Conservation (phyloP, 37 sponge, comb jelly and placozoan species). For the Beroe forskalii region DNA sequence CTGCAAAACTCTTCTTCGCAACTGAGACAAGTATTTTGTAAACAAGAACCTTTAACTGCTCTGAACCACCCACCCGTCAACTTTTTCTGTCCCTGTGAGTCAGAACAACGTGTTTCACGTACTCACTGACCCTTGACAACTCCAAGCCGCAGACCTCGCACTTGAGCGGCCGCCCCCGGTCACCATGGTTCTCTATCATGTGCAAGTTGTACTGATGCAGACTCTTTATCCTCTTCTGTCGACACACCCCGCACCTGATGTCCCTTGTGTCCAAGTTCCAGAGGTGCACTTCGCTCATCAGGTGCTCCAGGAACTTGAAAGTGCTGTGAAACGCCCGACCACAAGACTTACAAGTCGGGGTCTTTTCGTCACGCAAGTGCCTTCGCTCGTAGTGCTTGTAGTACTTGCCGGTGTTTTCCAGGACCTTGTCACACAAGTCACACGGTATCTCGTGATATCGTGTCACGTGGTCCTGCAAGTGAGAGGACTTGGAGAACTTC, state of each 20-base stretch:
- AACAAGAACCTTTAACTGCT: too few species aligned
- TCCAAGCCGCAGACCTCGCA: not conserved
- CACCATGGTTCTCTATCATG: not conserved
- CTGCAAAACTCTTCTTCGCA: too few species aligned
- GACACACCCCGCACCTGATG: not conserved
- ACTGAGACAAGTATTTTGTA: too few species aligned
- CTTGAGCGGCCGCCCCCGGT: not conserved
- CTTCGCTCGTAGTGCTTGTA: not conserved
- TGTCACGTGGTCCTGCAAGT: not conserved
- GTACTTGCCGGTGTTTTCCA: not conserved
- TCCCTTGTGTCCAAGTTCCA: not conserved
- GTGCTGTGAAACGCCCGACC: not conserved
- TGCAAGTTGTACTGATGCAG: not conserved
- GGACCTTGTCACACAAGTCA: not conserved
- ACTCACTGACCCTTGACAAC: not conserved
- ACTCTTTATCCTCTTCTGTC: not conserved
- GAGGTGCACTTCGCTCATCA: not conserved
- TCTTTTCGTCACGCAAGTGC: not conserved
- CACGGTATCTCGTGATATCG: not conserved
- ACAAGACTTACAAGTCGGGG: not conserved
- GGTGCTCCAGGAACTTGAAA: not conserved
- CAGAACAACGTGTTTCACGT: not conserved
- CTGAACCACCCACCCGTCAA: not conserved
- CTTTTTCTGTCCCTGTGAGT: not conserved
- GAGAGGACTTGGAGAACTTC: not conserved